phyloP scores from a whole-genome alignment of 1,140 invertebrate genomes.

The Orius insidiosus region DNA sequence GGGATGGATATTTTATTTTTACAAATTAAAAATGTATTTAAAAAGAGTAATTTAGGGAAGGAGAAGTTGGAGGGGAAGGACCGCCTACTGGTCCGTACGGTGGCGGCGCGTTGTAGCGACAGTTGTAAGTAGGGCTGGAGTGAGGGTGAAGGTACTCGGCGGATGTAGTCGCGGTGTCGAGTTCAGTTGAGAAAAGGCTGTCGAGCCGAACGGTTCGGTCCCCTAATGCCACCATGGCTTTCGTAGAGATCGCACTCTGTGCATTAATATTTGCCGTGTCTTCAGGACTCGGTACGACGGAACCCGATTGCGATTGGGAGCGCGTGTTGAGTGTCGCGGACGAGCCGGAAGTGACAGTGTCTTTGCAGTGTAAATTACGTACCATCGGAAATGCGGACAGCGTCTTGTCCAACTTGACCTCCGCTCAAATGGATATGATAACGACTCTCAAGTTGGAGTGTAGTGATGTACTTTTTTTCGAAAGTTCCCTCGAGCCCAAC shows the following conservation, averaged over 20 bases:
- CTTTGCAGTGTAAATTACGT: conserved; percentile 47
- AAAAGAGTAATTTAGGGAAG: too few species aligned
- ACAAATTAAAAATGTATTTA: too few species aligned
- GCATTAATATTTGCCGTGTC: neutral
- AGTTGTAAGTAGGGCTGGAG: conserved; percentile 1
- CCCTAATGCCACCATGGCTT: conserved; percentile 6
- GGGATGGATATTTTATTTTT: too few species aligned
- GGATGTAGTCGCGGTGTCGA: neutral
- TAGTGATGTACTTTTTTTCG: conserved; percentile 61
- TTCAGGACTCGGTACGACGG: conserved; percentile 9
- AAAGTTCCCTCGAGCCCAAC: conserved; percentile 44
- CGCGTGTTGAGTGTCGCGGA: conserved; percentile 42
- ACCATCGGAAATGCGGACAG: conserved; percentile 51
- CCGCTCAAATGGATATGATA: conserved; percentile 42
- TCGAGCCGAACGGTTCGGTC: conserved; percentile 3
- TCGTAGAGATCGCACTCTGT: conserved; percentile 10
- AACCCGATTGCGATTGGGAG: conserved; percentile 24
- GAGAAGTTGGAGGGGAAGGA: neutral
- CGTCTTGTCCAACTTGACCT: conserved; percentile 46
- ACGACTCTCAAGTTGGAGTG: conserved; percentile 52
- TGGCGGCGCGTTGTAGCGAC: conserved; percentile 10
- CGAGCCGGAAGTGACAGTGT: conserved; percentile 32
- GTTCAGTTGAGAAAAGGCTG: conserved; percentile 5
- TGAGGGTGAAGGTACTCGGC: neutral
- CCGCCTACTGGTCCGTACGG: conserved; percentile 7